Conservation (phyloP, 2,113 vertebrate species). For the Otis tarda region DNA sequence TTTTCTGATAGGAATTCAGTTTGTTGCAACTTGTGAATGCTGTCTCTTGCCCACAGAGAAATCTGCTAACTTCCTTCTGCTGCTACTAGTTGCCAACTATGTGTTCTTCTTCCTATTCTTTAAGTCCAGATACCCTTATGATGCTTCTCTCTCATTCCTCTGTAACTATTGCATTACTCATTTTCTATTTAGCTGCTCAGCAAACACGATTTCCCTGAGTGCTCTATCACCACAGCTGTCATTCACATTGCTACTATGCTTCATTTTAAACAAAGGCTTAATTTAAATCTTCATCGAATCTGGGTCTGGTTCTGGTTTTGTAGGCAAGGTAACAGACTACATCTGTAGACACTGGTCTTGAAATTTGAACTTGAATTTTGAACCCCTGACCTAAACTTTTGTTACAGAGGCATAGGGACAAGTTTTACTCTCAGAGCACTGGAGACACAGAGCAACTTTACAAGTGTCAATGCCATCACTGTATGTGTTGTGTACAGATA, state of each 20-base stretch:
- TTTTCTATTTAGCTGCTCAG: not conserved
- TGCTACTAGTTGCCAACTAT: not conserved
- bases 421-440: not conserved
- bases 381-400: not conserved
- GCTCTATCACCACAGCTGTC: not conserved
- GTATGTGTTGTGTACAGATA: not conserved
- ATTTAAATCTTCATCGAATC: not conserved
- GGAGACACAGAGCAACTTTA: not conserved
- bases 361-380: not conserved
- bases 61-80: not conserved
- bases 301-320: not conserved
- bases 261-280: not conserved
- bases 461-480: not conserved
- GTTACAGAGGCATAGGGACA: not conserved
- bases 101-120: not conserved
- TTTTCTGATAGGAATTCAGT: not conserved
- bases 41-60: not conserved
- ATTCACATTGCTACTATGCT: not conserved
- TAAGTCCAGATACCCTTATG: not conserved
- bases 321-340: not conserved
- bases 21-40: not conserved
- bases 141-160: not conserved
- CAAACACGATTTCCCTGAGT: not conserved
- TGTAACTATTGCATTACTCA: not conserved
- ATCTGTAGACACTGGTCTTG: not conserved